A percentile compares a stretch with the other conserved stretches of the same genome.
These are phyloP conservation scores for Sternarchorhynchus goeldii DNA, from an alignment of 2,797 vertebrate genomes.

Conservation along the genomic window DNA sequence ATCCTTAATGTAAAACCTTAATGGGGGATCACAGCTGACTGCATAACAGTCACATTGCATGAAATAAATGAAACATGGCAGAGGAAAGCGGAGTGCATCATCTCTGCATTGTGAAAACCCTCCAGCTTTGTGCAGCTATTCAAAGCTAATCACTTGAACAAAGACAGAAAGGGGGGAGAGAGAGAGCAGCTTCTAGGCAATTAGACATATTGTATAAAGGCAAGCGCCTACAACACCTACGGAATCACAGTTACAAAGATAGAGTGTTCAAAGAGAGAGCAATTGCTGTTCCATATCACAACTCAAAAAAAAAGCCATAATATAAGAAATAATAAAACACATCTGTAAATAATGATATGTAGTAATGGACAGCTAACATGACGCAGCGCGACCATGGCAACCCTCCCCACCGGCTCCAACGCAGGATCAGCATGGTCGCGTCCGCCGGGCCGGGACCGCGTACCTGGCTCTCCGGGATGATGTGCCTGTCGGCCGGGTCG, in stretches of 20 bases:
- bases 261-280: neutral
- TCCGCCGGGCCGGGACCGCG: too few species aligned
- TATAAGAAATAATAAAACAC: neutral
- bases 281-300: neutral
- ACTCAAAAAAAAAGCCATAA: neutral
- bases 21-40: constrained; percentile 5
- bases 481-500: constrained; percentile 77
- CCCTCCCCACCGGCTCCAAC: neutral
- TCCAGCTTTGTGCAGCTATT: constrained; percentile 18
- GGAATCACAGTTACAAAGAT: neutral
- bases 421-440: neutral
- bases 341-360: too few species aligned
- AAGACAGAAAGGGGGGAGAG: constrained; percentile 37
- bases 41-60: neutral
- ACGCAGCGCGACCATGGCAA: too few species aligned
- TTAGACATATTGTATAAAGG: constrained; percentile 7
- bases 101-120: constrained; percentile 13
- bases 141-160: constrained; percentile 29
- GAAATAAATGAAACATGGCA: constrained; percentile 18
- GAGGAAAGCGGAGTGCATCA: constrained; percentile 25
- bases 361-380: neutral
- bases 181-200: constrained; percentile 36
- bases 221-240: neutral
- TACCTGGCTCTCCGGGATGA: constrained; percentile 84
- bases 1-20: too few species aligned